phyloP scores from a whole-genome alignment of 2,888 invertebrate species.

The Melieria crassipennis region DNA sequence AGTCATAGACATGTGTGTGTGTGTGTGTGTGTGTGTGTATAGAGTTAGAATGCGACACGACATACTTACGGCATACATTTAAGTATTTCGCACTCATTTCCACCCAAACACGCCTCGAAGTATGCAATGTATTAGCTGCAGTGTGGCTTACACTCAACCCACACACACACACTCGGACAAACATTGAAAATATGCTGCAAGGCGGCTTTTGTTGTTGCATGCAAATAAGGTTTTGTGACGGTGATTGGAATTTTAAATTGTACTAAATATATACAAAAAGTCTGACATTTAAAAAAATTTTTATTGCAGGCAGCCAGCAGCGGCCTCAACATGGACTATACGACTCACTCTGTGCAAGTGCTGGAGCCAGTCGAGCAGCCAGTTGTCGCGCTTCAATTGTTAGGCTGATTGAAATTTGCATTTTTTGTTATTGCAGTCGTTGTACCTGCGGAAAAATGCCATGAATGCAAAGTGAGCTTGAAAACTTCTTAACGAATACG shows the following conservation, averaged over 20 bases:
- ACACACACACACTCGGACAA: background rate
- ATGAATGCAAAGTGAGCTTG: no score
- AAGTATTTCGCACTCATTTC: no score
- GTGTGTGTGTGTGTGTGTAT: background rate
- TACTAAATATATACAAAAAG: constrained; percentile 17
- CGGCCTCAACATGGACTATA: background rate
- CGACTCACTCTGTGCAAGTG: background rate
- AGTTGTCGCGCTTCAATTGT: constrained; percentile 2
- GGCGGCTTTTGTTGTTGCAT: background rate
- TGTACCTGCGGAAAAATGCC: no score
- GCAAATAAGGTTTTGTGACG: constrained; percentile 18
- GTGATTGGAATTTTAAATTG: constrained; percentile 25
- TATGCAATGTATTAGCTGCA: background rate
- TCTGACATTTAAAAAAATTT: constrained; percentile 22
- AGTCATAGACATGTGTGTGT: background rate
- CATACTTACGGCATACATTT: background rate
- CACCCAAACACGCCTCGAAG: no score
- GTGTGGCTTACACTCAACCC: background rate
- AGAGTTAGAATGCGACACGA: background rate
- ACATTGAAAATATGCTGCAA: background rate
- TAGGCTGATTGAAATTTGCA: background rate
- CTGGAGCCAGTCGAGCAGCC: no score
- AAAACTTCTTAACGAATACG: no score
- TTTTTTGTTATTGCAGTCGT: no score
- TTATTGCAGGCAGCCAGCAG: background rate